Evolutionary conservation across 1,140 invertebrate genomes (phyloP).

Genomic region (Nilaparvata lugens): DNA sequence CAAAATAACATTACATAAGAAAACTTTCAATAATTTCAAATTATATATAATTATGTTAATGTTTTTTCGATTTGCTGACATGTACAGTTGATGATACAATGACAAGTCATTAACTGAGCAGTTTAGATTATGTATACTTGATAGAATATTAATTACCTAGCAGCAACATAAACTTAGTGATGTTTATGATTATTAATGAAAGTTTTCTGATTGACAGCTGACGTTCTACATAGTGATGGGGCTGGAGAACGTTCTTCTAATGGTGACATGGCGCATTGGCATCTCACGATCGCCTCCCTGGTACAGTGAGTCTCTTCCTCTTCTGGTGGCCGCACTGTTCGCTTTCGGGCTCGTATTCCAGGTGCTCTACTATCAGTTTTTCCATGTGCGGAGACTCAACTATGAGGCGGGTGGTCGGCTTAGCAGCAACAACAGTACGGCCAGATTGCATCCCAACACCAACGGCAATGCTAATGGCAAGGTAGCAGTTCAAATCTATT

Average conservation of each 20-base stretch:
- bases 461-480: constrained; percentile 7
- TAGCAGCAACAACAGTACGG: constrained; percentile 19
- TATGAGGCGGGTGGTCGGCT: constrained; percentile 50
- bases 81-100: no score
- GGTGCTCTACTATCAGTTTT: constrained; percentile 65
- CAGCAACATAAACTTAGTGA: no score
- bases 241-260: constrained; percentile 70
- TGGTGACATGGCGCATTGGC: constrained; percentile 47
- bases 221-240: constrained; percentile 89
- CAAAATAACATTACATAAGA: no score
- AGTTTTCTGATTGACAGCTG: constrained; percentile 38
- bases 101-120: no score
- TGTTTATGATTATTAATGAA: background rate
- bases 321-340: constrained; percentile 55
- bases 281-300: constrained; percentile 31
- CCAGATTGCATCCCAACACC: constrained; percentile 8
- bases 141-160: no score
- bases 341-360: constrained; percentile 72
- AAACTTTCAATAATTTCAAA: no score
- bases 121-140: no score
- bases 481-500: no score
- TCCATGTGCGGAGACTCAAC: constrained; percentile 29
- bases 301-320: constrained; percentile 41
- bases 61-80: no score
- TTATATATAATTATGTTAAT: no score